phyloP scores from a whole-genome alignment of 2,797 vertebrate genomes.

The Loriculus beryllinus region DNA sequence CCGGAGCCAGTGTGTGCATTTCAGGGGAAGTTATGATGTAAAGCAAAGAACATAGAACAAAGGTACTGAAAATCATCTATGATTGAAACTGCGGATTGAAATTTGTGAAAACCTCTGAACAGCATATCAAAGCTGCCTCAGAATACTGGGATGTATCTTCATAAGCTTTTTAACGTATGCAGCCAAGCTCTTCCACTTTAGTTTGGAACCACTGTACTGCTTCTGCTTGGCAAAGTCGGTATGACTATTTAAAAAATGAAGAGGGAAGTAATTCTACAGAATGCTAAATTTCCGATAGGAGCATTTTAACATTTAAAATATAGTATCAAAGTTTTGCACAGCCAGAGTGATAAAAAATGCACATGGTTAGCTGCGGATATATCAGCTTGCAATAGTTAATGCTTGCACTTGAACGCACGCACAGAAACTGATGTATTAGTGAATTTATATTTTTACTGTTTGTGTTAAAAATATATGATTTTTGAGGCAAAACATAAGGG shows the following conservation, averaged over 20 bases:
- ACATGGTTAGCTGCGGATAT: neutral
- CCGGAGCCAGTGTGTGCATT: neutral
- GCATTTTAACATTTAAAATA: neutral
- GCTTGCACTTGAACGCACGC: neutral
- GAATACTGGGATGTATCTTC: neutral
- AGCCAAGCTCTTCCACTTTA: neutral
- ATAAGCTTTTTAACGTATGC: slow-evolving; percentile 14
- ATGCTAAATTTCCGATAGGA: neutral
- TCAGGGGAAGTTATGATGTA: neutral
- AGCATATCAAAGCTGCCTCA: slow-evolving; percentile 7
- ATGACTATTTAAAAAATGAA: slow-evolving; percentile 23
- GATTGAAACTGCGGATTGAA: slow-evolving; percentile 33
- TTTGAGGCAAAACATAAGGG: neutral
- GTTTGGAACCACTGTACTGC: slow-evolving; percentile 5
- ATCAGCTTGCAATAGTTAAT: neutral
- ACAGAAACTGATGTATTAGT: neutral
- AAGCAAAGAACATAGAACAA: slow-evolving; percentile 32
- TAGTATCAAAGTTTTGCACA: neutral
- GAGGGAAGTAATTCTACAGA: neutral
- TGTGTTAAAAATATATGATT: neutral
- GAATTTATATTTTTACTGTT: neutral
- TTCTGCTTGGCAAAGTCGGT: neutral
- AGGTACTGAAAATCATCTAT: slow-evolving; percentile 20
- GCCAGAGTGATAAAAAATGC: neutral
- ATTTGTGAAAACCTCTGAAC: neutral